Evolutionary conservation across 2,113 vertebrate species (phyloP).

Genomic region (Takifugu bimaculatus): DNA sequence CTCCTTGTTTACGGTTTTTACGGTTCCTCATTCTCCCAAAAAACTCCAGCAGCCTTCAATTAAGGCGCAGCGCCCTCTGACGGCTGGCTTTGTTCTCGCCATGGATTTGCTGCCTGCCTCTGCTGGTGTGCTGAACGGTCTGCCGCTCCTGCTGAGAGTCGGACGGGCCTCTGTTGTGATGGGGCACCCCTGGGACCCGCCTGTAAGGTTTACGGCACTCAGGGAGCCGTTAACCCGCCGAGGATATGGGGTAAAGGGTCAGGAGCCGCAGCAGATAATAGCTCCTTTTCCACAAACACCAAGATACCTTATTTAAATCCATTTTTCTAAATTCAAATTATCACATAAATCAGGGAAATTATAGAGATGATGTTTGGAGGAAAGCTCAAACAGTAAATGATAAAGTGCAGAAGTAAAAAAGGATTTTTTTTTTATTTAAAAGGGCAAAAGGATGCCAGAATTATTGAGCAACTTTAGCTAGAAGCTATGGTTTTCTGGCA

Average conservation of each 20-base stretch:
- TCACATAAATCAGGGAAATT: no score
- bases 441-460: not conserved
- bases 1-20: constrained; percentile 59
- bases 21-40: constrained; percentile 45
- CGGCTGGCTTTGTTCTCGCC: constrained; percentile 48
- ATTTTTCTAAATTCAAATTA: no score
- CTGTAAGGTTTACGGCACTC: constrained; percentile 60
- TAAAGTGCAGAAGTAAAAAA: not conserved
- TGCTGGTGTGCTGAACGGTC: constrained; percentile 18
- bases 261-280: constrained; percentile 16
- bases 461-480: not conserved
- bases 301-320: no score
- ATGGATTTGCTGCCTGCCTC: constrained; percentile 28
- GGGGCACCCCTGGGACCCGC: constrained; percentile 15
- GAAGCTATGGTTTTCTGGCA: not conserved
- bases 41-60: constrained; percentile 48
- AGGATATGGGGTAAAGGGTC: constrained; percentile 44
- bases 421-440: not conserved
- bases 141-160: no score
- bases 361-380: no score
- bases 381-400: no score
- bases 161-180: no score
- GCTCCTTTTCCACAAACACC: no score
- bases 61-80: constrained; percentile 35
- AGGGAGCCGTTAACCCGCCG: constrained; percentile 9